Evolutionary conservation across 1,140 invertebrate species (phyloP).

Genomic region (Centruroides sculpturatus): DNA sequence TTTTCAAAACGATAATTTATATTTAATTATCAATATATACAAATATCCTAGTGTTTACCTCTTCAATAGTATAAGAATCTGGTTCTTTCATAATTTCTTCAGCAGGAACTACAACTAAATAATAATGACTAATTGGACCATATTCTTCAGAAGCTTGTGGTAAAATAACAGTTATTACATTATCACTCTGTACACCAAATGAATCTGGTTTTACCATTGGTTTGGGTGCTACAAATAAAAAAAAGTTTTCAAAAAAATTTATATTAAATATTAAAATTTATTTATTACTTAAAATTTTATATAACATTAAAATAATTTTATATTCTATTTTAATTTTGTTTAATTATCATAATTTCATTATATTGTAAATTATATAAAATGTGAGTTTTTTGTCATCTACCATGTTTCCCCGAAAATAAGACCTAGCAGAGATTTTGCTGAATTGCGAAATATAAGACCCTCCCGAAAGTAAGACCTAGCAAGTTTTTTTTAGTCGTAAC

Average conservation of each 20-base stretch:
- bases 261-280: no score
- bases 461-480: no score
- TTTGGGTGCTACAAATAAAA: conserved; percentile 51
- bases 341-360: no score
- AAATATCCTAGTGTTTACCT: conserved; percentile 32
- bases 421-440: no score
- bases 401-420: no score
- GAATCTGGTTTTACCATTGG: conserved; percentile 91
- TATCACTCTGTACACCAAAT: conserved; percentile 66
- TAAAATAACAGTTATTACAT: conserved; percentile 78
- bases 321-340: no score
- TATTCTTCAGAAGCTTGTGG: conserved; percentile 95
- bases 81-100: conserved; percentile 63
- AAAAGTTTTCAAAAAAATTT: neutral
- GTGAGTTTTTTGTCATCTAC: no score
- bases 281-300: no score
- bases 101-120: conserved; percentile 86
- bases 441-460: no score
- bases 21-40: neutral
- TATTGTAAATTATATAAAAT: no score
- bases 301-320: no score
- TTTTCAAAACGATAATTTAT: neutral
- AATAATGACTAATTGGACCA: conserved; percentile 97
- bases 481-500: no score
- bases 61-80: conserved; percentile 75